Percentiles rank a stretch among this genome's conserved stretches.
phyloP scores from a whole-genome alignment of 2,888 invertebrate species.

The Malachius bipustulatus region DNA sequence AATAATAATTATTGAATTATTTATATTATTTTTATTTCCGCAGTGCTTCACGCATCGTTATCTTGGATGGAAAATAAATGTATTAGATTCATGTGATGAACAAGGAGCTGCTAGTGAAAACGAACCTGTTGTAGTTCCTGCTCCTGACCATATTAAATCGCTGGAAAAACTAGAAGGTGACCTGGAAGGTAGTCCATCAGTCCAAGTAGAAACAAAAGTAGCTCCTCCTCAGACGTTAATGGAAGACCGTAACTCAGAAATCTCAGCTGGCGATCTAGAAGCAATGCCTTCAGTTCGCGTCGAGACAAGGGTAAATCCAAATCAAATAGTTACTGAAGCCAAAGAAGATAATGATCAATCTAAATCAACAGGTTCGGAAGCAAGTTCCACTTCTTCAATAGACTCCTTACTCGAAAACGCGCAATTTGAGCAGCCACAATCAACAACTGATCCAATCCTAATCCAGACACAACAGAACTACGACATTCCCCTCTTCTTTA shows the following conservation, averaged over 20 bases:
- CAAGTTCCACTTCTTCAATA: background rate
- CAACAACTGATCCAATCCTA: slow-evolving; percentile 19
- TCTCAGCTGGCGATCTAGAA: slow-evolving; percentile 38
- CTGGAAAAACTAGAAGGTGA: slow-evolving; percentile 36
- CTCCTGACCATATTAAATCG: slow-evolving; percentile 27
- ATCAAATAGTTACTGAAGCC: slow-evolving; percentile 24
- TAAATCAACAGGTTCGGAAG: slow-evolving; percentile 27
- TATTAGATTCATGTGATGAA: slow-evolving; percentile 68
- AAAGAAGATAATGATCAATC: slow-evolving; percentile 23
- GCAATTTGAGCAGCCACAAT: slow-evolving; percentile 14
- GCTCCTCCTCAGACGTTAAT: slow-evolving; percentile 48
- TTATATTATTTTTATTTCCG: slow-evolving; percentile 33
- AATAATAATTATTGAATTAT: too few relatives aligned
- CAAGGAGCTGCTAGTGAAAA: slow-evolving; percentile 43
- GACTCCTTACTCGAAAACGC: background rate
- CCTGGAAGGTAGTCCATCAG: slow-evolving; percentile 45
- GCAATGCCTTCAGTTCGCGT: slow-evolving; percentile 52
- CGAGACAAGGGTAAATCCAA: slow-evolving; percentile 44
- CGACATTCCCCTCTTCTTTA: slow-evolving; percentile 13
- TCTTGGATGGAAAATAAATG: slow-evolving; percentile 91
- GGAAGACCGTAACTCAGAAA: too few relatives aligned
- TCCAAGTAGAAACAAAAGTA: slow-evolving; percentile 52
- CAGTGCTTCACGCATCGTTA: slow-evolving; percentile 89
- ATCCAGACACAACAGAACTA: slow-evolving; percentile 19
- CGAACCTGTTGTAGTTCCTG: slow-evolving; percentile 35